Base-by-base conservation (phyloP, 2,888 invertebrate species). In the Lasius fuliginosus region DNA sequence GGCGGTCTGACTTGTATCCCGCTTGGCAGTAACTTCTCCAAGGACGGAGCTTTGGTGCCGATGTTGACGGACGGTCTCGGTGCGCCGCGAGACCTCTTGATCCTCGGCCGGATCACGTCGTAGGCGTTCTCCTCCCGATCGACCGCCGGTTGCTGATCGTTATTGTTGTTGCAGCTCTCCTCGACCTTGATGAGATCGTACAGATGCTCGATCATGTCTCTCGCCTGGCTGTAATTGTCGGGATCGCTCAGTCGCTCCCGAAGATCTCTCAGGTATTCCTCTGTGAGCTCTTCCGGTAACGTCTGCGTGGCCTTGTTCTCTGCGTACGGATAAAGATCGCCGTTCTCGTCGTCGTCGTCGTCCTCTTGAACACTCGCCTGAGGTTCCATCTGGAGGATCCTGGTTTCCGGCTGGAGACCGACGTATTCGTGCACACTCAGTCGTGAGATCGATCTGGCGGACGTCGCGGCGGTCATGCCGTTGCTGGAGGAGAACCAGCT, bases 181-280 rank as follows among this genome's bases (percentile, higher is more conserved):
- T 97, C 97, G 3, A 97, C 96, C 92, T 97, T 97, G 69, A 97
- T 97, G 75, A 97, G 95, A 93, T 97, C 97, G 91, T 97, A 97
- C 8, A 97, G 95, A 91, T 97, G 97, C 92, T 97, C 97, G 85
- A 98, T 97, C 95, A 97, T 97, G 94, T 97, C 97, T 58, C 97
- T 95, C 2, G 97, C 97, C 92, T 97, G 97, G 77, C 96, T 96
- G 90, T 97, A 97, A 83, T 97, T 97, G 79, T 97, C 96, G 0
- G 97, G 97, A 92, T 97, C 97, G 90, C 97, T 97, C 9, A 98
- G 94, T 91, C 97, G 96, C 89, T 97, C 96, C 82, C 97, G 96
- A 23, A 98, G 95, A 87, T 96, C 96, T 89, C 96, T 97, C 84
- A 98, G 95, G 73, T 97, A 96, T 91, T 98, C 97, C 89, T 97